Conservation (phyloP, 2,113 vertebrate genomes). For the Halcyon senegalensis region DNA sequence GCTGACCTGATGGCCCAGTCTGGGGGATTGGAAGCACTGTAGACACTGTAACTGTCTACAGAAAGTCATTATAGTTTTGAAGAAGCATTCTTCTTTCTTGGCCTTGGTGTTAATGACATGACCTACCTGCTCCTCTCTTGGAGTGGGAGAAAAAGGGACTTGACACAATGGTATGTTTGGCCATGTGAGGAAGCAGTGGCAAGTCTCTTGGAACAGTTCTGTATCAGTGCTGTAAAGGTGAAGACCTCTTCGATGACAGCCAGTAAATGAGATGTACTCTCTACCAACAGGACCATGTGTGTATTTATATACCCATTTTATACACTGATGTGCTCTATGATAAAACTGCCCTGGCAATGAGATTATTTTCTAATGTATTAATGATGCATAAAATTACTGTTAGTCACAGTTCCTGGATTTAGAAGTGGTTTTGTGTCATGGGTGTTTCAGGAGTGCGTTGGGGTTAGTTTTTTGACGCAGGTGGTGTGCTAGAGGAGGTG, state of each 20-base stretch:
- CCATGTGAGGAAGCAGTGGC: background rate
- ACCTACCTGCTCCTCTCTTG: background rate
- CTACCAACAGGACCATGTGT: background rate
- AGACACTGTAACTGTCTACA: background rate
- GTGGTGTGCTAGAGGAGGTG: background rate
- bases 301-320: background rate
- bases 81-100: background rate
- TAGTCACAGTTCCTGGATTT: constrained; percentile 14
- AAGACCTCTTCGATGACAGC: background rate
- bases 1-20: background rate
- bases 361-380: background rate
- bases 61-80: background rate
- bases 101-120: background rate
- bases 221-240: background rate
- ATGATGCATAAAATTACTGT: background rate
- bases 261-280: background rate
- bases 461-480: background rate
- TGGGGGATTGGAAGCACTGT: background rate
- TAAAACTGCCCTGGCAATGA: background rate
- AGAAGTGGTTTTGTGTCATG: background rate
- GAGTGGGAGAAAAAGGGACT: background rate
- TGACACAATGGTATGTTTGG: background rate
- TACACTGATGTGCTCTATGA: background rate
- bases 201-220: background rate
- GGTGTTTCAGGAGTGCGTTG: background rate